Evolutionary conservation across 2,888 invertebrate genomes (phyloP).

Genomic region (Volucella zonaria): DNA sequence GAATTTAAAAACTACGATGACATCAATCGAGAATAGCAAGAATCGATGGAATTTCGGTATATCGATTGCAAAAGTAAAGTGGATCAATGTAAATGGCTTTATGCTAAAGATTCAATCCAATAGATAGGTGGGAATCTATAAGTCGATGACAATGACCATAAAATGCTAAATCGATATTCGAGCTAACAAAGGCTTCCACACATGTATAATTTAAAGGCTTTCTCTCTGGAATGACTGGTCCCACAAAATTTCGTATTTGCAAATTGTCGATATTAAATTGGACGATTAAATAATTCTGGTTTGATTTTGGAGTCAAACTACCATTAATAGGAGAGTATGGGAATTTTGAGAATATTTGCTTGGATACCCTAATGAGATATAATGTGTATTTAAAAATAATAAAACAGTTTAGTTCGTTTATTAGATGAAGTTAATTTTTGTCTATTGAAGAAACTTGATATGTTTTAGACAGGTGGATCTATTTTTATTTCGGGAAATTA

Average conservation of each 20-base stretch:
- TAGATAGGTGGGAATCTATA: not conserved
- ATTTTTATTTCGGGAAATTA: too few relatives aligned
- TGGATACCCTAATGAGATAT: too few relatives aligned
- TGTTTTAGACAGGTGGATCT: too few relatives aligned
- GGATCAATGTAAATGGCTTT: not conserved
- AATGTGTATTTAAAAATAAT: too few relatives aligned
- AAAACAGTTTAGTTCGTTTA: too few relatives aligned
- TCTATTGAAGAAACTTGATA: too few relatives aligned
- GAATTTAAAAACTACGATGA: conserved; percentile 21
- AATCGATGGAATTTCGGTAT: conserved; percentile 11
- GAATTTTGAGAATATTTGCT: too few relatives aligned
- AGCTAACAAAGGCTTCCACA: not conserved
- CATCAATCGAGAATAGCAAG: not conserved
- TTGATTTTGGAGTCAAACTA: not conserved
- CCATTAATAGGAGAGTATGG: too few relatives aligned
- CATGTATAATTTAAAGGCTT: not conserved
- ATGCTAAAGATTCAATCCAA: not conserved
- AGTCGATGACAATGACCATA: not conserved
- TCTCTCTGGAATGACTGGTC: not conserved
- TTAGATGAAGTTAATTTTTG: too few relatives aligned
- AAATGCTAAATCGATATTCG: conserved; percentile 21
- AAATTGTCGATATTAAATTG: conserved; percentile 9
- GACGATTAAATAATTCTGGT: not conserved
- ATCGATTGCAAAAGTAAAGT: not conserved
- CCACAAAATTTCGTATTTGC: not conserved